Evolutionary conservation across 2,888 invertebrate genomes (phyloP).

Genomic region (Pedicia rivosa): DNA sequence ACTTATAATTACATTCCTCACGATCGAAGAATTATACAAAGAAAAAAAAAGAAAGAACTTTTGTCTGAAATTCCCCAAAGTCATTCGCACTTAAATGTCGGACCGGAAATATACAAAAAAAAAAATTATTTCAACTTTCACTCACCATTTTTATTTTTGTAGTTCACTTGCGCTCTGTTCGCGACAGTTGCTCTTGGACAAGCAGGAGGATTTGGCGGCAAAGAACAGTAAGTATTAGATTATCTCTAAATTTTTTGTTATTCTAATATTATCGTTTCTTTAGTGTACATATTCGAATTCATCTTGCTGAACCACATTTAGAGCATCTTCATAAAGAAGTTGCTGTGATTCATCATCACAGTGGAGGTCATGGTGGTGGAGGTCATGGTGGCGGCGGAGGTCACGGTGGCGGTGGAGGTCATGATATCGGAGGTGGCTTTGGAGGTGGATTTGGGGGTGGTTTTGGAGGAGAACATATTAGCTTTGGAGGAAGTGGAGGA

Average conservation of each 20-base stretch:
- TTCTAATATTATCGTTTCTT: not conserved
- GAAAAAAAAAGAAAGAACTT: too few species aligned
- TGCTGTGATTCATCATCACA: constrained; percentile 12
- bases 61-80: too few species aligned
- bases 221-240: constrained; percentile 5
- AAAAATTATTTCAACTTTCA: not conserved
- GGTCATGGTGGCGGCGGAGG: constrained; percentile 35
- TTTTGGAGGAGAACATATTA: constrained; percentile 1
- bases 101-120: too few species aligned
- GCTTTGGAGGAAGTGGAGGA: too few species aligned
- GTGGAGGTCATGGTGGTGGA: constrained; percentile 30
- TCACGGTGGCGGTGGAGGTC: constrained; percentile 12
- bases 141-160: not conserved
- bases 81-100: too few species aligned
- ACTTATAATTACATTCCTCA: too few species aligned
- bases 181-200: not conserved
- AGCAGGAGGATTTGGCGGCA: not conserved
- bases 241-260: not conserved
- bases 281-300: constrained; percentile 5
- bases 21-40: too few species aligned
- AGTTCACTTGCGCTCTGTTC: constrained; percentile 1
- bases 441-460: constrained; percentile 4
- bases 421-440: not conserved
- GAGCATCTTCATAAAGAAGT: constrained; percentile 6
- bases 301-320: constrained; percentile 4